Base-by-base conservation (phyloP, 2,113 vertebrate genomes). In the Tachycineta bicolor region DNA sequence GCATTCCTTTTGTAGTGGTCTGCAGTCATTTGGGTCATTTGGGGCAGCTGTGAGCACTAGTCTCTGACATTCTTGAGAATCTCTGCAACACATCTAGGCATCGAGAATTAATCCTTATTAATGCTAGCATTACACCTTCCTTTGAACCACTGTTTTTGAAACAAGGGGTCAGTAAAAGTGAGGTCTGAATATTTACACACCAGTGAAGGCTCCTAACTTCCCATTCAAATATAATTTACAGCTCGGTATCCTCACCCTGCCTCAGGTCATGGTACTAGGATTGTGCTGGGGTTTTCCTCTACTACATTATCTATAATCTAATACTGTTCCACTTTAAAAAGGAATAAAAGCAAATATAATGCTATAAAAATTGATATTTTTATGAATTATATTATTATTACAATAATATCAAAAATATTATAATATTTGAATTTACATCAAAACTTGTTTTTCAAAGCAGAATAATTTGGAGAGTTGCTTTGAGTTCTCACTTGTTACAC, bases 261-360 rank as follows among this genome's bases (percentile, higher is more conserved):
- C 0, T 0, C 33, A 74, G 10, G 12, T 73, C 12, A 7, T 20
- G 14, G 31, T 19, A 3, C n/a, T 53, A 29, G 19, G 25, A 29
- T 33, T 80, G 25, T 10, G 6, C 22, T 58, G 17, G 20, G 10
- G 10, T 49, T 80, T 64, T 50, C 28, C 15, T 62, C 55, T 10
- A 7, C 24, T 53, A 6, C 24, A 8, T 31, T 71, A 68, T 33
- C 75, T 24, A 17, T 37, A 52, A 62, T 28, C 19, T 69, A 65
- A 58, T 44, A 69, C 5, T 14, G 4, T 49, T 73, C 28, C 29
- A 44, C 18, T 65, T 44, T 41, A 56, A 58, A 86, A 77, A 77
- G 9, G 0, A 81, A 50, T 34, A 44, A 70, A 86, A 89, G 8
- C 2, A 88, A 68, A 93, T 63, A 11, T 29, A 50, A 29, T 20